Evolutionary conservation across 2,797 vertebrate species (phyloP).

Genomic region (Tragopan temminckii): DNA sequence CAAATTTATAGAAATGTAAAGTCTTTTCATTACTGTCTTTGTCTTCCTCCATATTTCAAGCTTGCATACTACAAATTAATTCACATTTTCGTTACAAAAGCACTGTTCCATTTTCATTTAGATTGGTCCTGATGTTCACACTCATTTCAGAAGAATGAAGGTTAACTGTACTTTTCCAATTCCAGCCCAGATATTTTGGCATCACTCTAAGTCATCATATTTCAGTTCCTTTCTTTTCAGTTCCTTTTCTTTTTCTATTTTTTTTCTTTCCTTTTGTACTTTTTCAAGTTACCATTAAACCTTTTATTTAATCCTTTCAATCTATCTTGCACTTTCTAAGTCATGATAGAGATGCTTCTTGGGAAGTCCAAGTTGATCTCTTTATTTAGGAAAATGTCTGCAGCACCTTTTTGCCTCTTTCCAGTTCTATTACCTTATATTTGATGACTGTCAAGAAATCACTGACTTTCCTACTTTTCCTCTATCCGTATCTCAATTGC

Average conservation of each 20-base stretch:
- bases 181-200: neutral
- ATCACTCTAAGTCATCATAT: neutral
- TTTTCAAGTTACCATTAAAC: neutral
- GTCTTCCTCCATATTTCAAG: neutral
- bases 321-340: neutral
- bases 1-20: neutral
- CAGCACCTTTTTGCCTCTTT: neutral
- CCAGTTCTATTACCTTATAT: neutral
- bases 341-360: fast-evolving
- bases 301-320: neutral
- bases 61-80: neutral
- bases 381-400: neutral
- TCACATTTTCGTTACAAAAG: neutral
- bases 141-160: fast-evolving
- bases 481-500: neutral
- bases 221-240: neutral
- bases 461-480: neutral
- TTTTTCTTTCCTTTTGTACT: neutral
- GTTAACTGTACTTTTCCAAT: neutral
- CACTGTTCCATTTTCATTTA: neutral
- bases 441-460: neutral
- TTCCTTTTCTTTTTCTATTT: neutral
- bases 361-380: neutral
- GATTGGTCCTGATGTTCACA: neutral
- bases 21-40: neutral